Conservation (phyloP, 2,113 vertebrate genomes). For the Bubo bubo region DNA sequence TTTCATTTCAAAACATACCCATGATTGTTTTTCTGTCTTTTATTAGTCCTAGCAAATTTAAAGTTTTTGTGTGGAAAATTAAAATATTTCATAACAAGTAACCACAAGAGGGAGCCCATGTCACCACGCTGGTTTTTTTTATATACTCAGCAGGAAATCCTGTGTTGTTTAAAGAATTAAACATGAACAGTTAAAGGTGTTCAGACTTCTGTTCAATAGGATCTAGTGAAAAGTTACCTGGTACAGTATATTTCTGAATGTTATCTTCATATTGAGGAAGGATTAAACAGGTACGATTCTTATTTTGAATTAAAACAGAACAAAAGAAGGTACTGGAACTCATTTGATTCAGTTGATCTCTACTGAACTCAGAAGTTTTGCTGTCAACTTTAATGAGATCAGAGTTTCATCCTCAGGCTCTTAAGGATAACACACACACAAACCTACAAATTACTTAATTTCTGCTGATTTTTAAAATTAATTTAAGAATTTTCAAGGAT, state of each 20-base stretch:
- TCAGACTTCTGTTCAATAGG: not conserved
- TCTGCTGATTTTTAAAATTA: not conserved
- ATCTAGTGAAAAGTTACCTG: not conserved
- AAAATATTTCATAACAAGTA: not conserved
- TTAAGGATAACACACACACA: not conserved
- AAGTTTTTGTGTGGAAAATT: not conserved
- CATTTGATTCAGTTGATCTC: not conserved
- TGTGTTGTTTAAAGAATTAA: not conserved
- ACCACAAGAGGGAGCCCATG: not conserved
- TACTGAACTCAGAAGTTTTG: not conserved
- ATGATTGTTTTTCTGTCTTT: not conserved
- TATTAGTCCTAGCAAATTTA: not conserved
- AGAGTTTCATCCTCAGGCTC: not conserved
- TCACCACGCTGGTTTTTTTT: not conserved
- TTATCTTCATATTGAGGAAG: not conserved
- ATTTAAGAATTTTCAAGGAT: not conserved
- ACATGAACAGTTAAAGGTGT: not conserved
- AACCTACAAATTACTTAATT: not conserved
- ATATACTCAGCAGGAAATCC: rapidly evolving
- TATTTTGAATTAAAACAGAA: not conserved
- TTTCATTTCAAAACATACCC: not conserved
- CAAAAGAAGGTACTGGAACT: not conserved
- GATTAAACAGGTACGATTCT: not conserved
- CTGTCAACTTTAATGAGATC: not conserved
- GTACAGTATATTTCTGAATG: not conserved